A percentile compares a stretch with the other conserved stretches of the same genome.
These are phyloP conservation scores for Muschampia plurimacula DNA, from an alignment of 2,888 invertebrate genomes.

Conservation along the genomic window DNA sequence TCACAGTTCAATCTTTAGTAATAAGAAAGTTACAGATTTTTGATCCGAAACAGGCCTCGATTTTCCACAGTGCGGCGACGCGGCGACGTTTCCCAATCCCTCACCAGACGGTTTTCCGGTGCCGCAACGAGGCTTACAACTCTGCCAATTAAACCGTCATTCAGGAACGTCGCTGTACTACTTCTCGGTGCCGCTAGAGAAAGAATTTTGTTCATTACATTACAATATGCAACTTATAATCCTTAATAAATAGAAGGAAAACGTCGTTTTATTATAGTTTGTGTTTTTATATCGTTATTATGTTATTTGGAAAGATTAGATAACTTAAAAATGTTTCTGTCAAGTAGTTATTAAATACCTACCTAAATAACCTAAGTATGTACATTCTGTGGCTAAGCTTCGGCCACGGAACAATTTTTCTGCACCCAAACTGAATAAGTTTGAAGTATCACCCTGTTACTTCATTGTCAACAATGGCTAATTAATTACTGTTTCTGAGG, in stretches of 20 bases:
- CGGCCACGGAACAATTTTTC: neutral
- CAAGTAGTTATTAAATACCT: too few relatives aligned
- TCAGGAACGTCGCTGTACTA: neutral
- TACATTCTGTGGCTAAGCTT: too few relatives aligned
- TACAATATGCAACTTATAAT: too few relatives aligned
- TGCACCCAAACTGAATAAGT: constrained; percentile 32
- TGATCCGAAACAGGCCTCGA: too few relatives aligned
- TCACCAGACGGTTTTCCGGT: constrained; percentile 19
- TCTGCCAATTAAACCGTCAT: constrained; percentile 26
- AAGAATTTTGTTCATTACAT: neutral
- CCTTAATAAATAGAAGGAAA: too few relatives aligned
- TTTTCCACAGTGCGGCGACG: neutral
- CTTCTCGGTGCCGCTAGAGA: neutral
- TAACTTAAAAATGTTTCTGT: too few relatives aligned
- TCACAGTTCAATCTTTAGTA: too few relatives aligned
- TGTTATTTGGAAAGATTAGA: too few relatives aligned
- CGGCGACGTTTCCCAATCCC: constrained; percentile 21
- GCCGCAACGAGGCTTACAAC: constrained; percentile 18
- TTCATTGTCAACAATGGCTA: constrained; percentile 25
- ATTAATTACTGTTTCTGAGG: constrained; percentile 24
- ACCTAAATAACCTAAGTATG: too few relatives aligned
- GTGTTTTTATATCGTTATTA: too few relatives aligned
- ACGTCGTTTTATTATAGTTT: too few relatives aligned
- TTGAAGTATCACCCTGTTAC: constrained; percentile 29
- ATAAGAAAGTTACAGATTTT: too few relatives aligned